Conservation (phyloP, 2,888 invertebrate species). For the Isotomurus palustris region DNA sequence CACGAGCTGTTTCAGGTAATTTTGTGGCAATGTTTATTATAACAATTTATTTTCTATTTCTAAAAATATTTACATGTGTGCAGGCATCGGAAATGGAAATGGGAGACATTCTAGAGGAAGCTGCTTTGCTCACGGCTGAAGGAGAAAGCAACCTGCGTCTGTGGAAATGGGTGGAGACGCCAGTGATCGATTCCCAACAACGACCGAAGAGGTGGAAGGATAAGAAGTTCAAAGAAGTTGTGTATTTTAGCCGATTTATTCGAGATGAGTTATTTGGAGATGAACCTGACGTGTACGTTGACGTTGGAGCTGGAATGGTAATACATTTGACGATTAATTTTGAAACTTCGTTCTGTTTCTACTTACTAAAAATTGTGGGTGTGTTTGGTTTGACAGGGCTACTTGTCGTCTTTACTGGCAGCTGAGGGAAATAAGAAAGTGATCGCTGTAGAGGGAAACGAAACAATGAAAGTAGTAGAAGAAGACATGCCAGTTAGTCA, state of each 20-base stretch:
- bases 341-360: neutral
- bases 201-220: slow-evolving; percentile 30
- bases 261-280: slow-evolving; percentile 13
- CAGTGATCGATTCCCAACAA: neutral
- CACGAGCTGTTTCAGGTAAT: too few species aligned
- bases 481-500: neutral
- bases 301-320: slow-evolving; percentile 38
- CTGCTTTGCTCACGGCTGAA: neutral
- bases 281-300: slow-evolving; percentile 22
- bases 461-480: neutral
- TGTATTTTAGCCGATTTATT: slow-evolving; percentile 26
- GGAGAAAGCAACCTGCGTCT: neutral
- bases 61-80: too few species aligned
- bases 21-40: too few species aligned
- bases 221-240: slow-evolving; percentile 34
- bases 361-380: too few species aligned
- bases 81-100: too few species aligned
- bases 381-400: slow-evolving; percentile 33
- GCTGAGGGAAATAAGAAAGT: slow-evolving; percentile 19
- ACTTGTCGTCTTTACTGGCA: slow-evolving; percentile 24
- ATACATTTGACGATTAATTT: slow-evolving; percentile 1
- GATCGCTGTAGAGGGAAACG: slow-evolving; percentile 20
- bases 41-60: too few species aligned
- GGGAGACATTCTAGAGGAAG: too few species aligned
- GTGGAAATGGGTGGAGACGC: neutral